Evolutionary conservation across 1,140 invertebrate genomes (phyloP).

Genomic region (Trichonephila clavipes): DNA sequence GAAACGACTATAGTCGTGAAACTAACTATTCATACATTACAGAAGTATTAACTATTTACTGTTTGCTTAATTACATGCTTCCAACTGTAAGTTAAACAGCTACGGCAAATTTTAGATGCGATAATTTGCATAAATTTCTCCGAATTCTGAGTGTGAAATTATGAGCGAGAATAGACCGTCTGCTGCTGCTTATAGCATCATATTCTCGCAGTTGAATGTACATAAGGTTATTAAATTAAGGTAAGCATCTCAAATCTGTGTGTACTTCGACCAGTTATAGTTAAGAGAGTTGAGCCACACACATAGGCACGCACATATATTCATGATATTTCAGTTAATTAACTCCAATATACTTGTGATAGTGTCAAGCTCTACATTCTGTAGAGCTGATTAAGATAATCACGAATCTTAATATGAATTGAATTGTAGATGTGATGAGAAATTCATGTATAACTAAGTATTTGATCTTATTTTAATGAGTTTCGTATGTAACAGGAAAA

Average conservation of each 20-base stretch:
- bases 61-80: too few relatives aligned
- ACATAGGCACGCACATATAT: too few relatives aligned
- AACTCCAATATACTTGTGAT: background rate
- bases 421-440: background rate
- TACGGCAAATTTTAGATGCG: too few relatives aligned
- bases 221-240: too few relatives aligned
- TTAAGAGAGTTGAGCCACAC: background rate
- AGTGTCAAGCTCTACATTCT: background rate
- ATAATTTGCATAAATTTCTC: too few relatives aligned
- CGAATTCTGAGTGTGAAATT: too few relatives aligned
- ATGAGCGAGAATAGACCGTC: background rate
- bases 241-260: background rate
- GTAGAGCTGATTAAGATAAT: background rate
- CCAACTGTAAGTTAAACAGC: too few relatives aligned
- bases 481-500: too few relatives aligned
- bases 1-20: too few relatives aligned
- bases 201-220: background rate
- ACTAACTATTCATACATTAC: too few relatives aligned
- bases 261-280: background rate
- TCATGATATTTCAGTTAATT: background rate
- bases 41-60: too few relatives aligned
- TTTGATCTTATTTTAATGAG: background rate
- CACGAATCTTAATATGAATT: background rate
- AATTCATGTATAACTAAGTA: background rate
- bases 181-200: background rate